phyloP scores from a whole-genome alignment of 2,797 vertebrate species.

The Molossus alvarezi region DNA sequence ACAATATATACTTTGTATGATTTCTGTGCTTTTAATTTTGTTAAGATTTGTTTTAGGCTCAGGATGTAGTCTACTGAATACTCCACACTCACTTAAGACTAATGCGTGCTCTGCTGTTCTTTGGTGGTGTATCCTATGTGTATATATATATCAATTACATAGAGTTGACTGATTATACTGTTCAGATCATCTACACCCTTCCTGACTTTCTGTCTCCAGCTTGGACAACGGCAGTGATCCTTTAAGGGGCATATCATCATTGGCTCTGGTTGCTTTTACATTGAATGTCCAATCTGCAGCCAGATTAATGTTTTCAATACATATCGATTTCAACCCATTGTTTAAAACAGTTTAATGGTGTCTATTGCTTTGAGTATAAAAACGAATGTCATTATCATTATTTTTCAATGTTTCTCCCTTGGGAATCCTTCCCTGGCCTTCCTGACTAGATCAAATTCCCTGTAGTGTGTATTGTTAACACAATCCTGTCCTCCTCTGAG shows the following conservation, averaged over 20 bases:
- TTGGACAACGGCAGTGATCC: background rate
- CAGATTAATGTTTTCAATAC: constrained; percentile 12
- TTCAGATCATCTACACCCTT: background rate
- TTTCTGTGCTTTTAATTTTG: background rate
- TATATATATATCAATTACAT: background rate
- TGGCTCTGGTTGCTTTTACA: background rate
- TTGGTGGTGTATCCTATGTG: background rate
- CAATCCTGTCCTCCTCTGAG: background rate
- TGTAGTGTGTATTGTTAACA: background rate
- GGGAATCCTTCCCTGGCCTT: background rate
- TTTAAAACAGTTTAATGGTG: background rate
- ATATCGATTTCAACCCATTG: background rate
- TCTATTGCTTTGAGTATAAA: constrained; percentile 35
- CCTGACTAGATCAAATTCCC: background rate
- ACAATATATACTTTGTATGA: background rate
- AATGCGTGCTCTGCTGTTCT: constrained; percentile 20
- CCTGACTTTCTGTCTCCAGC: background rate
- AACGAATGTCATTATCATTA: background rate
- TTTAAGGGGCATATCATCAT: background rate
- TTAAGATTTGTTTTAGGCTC: background rate
- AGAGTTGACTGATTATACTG: background rate
- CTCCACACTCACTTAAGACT: background rate
- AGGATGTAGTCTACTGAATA: background rate
- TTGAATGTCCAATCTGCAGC: background rate
- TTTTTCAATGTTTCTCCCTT: background rate